These are phyloP conservation scores for Megaceryle torquata DNA, from an alignment of 2,113 vertebrate genomes.

Conservation along the genomic window DNA sequence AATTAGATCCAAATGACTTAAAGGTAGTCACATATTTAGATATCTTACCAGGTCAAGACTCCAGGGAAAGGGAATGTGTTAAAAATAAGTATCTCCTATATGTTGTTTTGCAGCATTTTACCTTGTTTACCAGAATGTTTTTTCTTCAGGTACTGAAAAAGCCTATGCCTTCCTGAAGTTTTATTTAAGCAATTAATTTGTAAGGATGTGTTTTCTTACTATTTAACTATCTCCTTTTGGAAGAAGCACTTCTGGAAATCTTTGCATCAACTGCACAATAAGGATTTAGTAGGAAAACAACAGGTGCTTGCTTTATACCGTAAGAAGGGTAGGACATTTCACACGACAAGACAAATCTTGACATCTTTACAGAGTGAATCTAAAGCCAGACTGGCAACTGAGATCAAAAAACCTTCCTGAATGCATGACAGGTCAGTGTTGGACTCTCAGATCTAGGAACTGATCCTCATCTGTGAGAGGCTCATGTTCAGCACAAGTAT, in stretches of 20 bases:
- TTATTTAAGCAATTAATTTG: not conserved
- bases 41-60: not conserved
- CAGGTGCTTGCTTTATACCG: not conserved
- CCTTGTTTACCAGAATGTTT: not conserved
- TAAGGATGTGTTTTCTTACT: not conserved
- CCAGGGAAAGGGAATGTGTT: not conserved
- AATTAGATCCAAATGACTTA: not conserved
- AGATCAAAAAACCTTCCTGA: not conserved
- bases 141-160: not conserved
- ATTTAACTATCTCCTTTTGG: not conserved
- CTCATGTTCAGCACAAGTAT: not conserved
- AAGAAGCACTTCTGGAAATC: not conserved
- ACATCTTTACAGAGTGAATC: not conserved
- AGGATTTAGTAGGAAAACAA: not conserved
- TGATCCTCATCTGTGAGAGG: accelerated
- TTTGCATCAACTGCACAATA: not conserved
- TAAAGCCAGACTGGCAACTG: not conserved
- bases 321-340: not conserved
- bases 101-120: not conserved
- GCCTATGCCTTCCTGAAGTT: not conserved
- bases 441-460: not conserved
- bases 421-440: not conserved
- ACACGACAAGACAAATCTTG: not conserved
- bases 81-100: not conserved
- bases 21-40: not conserved